Evolutionary conservation across 2,113 vertebrate genomes (phyloP).

Genomic region (Cyprinodon variegatus): DNA sequence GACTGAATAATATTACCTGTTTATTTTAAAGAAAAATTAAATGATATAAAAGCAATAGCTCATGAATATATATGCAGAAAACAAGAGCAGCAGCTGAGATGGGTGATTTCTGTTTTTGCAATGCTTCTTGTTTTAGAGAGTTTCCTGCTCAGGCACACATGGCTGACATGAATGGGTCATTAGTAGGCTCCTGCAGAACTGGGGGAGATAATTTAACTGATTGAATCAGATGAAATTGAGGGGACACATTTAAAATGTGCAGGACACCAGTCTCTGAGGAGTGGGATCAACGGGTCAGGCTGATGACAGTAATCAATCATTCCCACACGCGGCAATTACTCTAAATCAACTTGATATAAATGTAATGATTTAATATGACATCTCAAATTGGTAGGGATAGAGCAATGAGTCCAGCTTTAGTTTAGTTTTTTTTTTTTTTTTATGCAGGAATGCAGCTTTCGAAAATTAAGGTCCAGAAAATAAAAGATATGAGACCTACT

Average conservation of each 20-base stretch:
- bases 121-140: background rate
- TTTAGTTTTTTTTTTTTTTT: background rate
- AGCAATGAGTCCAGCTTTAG: background rate
- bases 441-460: background rate
- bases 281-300: background rate
- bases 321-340: background rate
- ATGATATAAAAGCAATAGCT: background rate
- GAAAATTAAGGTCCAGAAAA: background rate
- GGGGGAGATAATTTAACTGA: background rate
- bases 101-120: background rate
- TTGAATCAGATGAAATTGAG: background rate
- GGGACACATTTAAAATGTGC: background rate
- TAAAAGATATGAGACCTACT: background rate
- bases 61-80: background rate
- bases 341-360: background rate
- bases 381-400: background rate
- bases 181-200: background rate
- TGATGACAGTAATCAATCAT: background rate
- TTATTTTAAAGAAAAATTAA: background rate
- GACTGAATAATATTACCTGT: background rate
- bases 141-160: background rate
- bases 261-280: background rate
- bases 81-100: background rate
- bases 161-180: background rate
- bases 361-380: background rate